Percentiles rank a stretch among this genome's conserved stretches.
phyloP scores from a whole-genome alignment of 2,888 invertebrate species.

The Empis livida region DNA sequence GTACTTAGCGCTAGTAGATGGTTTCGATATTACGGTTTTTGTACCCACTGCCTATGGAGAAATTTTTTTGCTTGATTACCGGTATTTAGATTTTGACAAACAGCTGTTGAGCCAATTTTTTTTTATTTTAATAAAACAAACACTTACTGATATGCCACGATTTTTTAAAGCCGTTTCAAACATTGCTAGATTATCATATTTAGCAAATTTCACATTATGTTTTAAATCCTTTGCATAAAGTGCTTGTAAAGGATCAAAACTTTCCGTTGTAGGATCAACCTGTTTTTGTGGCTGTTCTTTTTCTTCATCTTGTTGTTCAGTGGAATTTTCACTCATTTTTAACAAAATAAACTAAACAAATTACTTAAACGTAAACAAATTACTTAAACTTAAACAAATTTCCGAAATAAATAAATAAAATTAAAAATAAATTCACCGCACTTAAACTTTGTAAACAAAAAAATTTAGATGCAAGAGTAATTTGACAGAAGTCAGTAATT shows the following conservation, averaged over 20 bases:
- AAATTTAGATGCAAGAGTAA: no score
- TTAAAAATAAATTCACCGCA: no score
- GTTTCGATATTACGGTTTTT: conserved; percentile 8
- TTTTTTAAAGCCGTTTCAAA: conserved; percentile 40
- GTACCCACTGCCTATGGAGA: neutral
- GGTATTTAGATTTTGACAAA: neutral
- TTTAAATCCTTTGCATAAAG: conserved; percentile 44
- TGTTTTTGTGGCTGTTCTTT: no score
- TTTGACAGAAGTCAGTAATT: no score
- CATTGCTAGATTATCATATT: conserved; percentile 55
- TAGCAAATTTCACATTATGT: conserved; percentile 44
- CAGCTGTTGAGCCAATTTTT: conserved; percentile 15
- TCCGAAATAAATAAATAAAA: no score
- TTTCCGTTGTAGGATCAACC: conserved; percentile 16
- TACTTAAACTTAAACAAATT: no score
- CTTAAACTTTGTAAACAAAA: no score
- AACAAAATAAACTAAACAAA: no score
- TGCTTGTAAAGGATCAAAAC: conserved; percentile 58
- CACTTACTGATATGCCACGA: conserved; percentile 22
- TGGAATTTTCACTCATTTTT: no score
- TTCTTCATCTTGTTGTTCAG: no score
- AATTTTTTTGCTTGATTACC: neutral
- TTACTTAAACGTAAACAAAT: no score
- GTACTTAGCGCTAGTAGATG: neutral
- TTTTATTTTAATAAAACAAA: conserved; percentile 6